These are phyloP conservation scores for Thamnophis sirtalis DNA, from an alignment of 2,113 vertebrate species.

Conservation along the genomic window DNA sequence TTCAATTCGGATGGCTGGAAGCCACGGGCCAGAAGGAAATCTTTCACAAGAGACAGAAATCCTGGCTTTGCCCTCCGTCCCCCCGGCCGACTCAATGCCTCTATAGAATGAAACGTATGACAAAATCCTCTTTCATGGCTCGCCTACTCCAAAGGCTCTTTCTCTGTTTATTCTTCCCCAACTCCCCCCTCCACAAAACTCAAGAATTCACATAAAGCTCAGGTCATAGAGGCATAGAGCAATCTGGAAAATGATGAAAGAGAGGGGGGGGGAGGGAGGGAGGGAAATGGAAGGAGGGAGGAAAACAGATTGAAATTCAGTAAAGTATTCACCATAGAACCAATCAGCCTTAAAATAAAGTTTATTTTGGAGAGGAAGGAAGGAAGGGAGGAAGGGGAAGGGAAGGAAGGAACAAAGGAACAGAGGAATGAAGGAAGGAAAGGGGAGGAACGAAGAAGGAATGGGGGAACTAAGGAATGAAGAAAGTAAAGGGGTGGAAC, in stretches of 20 bases:
- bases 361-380: too few species aligned
- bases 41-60: conserved; percentile 67
- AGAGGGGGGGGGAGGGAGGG: background rate
- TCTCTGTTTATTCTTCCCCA: conserved; percentile 23
- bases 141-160: conserved; percentile 51
- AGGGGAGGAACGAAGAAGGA: too few species aligned
- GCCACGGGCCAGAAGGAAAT: conserved; percentile 69
- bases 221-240: conserved; percentile 17
- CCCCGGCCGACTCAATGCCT: conserved; percentile 56
- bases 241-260: background rate
- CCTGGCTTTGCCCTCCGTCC: conserved; percentile 47
- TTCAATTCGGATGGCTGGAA: conserved; percentile 52
- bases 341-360: too few species aligned
- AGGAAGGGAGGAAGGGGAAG: too few species aligned
- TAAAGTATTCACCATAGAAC: too few species aligned
- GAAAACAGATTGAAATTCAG: too few species aligned
- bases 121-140: conserved; percentile 67
- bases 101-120: conserved; percentile 65
- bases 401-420: too few species aligned
- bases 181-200: conserved; percentile 64
- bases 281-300: too few species aligned
- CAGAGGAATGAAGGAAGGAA: too few species aligned
- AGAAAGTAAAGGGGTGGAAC: accelerated
- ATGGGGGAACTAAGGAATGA: too few species aligned
- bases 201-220: conserved; percentile 62